Evolutionary conservation across 1,140 invertebrate genomes (phyloP).

Genomic region (Cephus cinctus): DNA sequence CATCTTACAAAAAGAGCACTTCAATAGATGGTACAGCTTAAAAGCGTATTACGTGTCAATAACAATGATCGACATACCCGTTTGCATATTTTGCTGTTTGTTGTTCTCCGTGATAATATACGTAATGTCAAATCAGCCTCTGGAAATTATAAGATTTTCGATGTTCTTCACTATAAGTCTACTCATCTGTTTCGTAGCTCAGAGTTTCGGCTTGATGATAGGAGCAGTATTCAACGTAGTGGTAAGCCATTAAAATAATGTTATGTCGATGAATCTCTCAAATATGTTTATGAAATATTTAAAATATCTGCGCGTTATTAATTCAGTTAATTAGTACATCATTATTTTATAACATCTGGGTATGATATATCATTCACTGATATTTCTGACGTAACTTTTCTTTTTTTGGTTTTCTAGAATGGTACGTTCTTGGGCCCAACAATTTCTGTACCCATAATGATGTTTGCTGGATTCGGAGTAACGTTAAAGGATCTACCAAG

Average conservation of each 20-base stretch:
- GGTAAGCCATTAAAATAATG: too few species aligned
- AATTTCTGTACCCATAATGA: slow-evolving; percentile 80
- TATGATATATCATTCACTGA: not conserved
- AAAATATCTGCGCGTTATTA: slow-evolving; percentile 3
- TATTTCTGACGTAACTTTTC: not conserved
- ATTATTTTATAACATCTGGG: slow-evolving; percentile 23
- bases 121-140: slow-evolving; percentile 81
- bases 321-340: not conserved
- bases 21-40: slow-evolving; percentile 95
- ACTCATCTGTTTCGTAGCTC: slow-evolving; percentile 82
- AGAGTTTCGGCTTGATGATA: slow-evolving; percentile 85
- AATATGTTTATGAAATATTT: too few species aligned
- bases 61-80: slow-evolving; percentile 79
- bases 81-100: slow-evolving; percentile 72
- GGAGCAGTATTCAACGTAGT: slow-evolving; percentile 81
- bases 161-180: slow-evolving; percentile 83
- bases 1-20: slow-evolving; percentile 88
- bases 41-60: slow-evolving; percentile 89
- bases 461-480: slow-evolving; percentile 84
- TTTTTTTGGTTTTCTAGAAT: slow-evolving; percentile 64
- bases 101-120: slow-evolving; percentile 83
- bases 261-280: too few species aligned
- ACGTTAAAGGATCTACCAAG: slow-evolving; percentile 71
- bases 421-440: slow-evolving; percentile 80
- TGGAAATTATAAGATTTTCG: slow-evolving; percentile 70